Evolutionary conservation across 2,113 vertebrate species (phyloP), one percentile per base, ranked within the genome.

Genomic region (Hippocampus abdominalis): DNA sequence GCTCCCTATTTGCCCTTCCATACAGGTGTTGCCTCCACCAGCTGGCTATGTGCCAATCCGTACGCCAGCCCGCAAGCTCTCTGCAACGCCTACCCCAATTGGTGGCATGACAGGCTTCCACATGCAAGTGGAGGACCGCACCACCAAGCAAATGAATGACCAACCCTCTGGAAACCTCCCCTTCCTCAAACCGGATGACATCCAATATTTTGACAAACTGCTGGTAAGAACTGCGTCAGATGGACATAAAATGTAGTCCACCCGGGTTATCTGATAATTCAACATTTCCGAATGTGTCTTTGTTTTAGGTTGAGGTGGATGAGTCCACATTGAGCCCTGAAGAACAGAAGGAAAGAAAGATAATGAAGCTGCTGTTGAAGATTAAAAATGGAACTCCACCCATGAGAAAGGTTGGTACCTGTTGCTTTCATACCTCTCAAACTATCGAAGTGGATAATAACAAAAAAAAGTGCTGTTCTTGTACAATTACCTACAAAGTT

Each of bases 371-470:
- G 64, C 93, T 99, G 76, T 89, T 99, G 82, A 99, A 99, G 90
- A 98, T 99, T 68, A 99, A 99, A 86, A 99, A 99, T 60, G 97
- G 97, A 75, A 99, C 97, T 2, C 97, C 97, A 60, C 97, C 97
- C 57, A 99, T 99, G 97, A 95, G 97, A 69, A 99, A 99, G 92
- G 97, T 97, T 48, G 8, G 87, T 80, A 0, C 20, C 16, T 20
- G 8, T 18, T 21, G 1, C n/a, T 54, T 10, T n/a, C 56, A 32
- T 59, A 1, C 21, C n/a, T 54, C 8, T n/a, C 21, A 53, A 53
- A 53, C 51, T n/a, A 49, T 48, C 4, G 4, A 48, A 16, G 16
- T 48, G 16, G 15, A 48, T 4, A 11, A 16, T 18, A 36, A 6
- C 32, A 18, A 16, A 4, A 48, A 48, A 5, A 18, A 18, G 15